phyloP scores from a whole-genome alignment of 2,797 vertebrate species.

The Otolemur crassicaudatus region DNA sequence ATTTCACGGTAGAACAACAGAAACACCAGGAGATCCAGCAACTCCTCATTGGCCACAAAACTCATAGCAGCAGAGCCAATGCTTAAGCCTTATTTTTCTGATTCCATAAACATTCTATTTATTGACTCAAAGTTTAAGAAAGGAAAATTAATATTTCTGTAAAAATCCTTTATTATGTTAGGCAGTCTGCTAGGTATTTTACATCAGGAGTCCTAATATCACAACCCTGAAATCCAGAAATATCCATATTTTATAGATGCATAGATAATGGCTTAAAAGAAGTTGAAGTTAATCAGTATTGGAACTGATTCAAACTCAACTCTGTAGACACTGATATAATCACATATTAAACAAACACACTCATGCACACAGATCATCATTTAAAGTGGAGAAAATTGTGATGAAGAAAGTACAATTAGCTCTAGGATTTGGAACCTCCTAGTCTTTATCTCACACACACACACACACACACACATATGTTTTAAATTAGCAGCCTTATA shows the following conservation, averaged over 20 bases:
- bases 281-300: not conserved
- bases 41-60: not conserved
- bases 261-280: constrained; percentile 18
- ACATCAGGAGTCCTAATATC: not conserved
- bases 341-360: not conserved
- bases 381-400: not conserved
- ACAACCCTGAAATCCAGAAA: not conserved
- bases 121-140: not conserved
- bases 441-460: not conserved
- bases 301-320: not conserved
- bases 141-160: not conserved
- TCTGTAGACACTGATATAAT: not conserved
- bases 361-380: not conserved
- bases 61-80: not conserved
- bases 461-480: not conserved
- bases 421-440: constrained; percentile 42
- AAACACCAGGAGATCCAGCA: not conserved
- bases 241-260: not conserved
- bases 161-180: not conserved
- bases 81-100: not conserved
- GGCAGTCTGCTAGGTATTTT: not conserved
- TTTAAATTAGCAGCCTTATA: constrained; percentile 3
- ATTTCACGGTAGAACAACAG: not conserved
- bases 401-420: constrained; percentile 22
- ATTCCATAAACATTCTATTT: not conserved